phyloP scores from a whole-genome alignment of 2,113 vertebrate species.

The Xiphias gladius region DNA sequence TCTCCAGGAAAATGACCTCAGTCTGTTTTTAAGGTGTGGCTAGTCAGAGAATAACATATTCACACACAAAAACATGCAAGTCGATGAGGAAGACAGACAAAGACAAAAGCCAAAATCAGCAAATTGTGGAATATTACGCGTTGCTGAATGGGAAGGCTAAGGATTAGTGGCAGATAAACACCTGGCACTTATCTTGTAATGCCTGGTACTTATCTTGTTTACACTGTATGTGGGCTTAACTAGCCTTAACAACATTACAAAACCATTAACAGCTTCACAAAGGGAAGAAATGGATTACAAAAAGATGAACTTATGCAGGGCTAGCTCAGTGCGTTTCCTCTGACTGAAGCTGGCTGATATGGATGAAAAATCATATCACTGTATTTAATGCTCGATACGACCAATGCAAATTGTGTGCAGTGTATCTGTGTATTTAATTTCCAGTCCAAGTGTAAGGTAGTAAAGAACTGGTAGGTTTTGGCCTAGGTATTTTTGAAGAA shows the following conservation, averaged over 20 bases:
- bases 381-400: background rate
- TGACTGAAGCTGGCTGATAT: background rate
- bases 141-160: constrained; percentile 10
- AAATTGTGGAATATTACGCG: constrained; percentile 29
- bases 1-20: constrained; percentile 77
- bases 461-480: background rate
- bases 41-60: constrained; percentile 53
- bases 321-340: background rate
- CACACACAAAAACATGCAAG: constrained; percentile 35
- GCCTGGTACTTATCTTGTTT: constrained; percentile 57
- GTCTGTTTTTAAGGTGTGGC: constrained; percentile 76
- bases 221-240: constrained; percentile 29
- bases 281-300: constrained; percentile 43
- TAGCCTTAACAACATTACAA: constrained; percentile 49
- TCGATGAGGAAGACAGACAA: constrained; percentile 7
- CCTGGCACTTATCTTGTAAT: constrained; percentile 24
- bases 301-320: constrained; percentile 1
- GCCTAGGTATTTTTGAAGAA: background rate
- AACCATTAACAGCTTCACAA: constrained; percentile 49
- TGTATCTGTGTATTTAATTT: background rate
- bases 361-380: background rate
- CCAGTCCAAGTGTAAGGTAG: background rate
- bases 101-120: constrained; percentile 19
- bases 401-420: background rate
- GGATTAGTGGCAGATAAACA: constrained; percentile 51